A percentile compares a stretch with the other conserved stretches of the same genome.
Conservation (phyloP, 2,113 vertebrate genomes). For the Talpa occidentalis region DNA sequence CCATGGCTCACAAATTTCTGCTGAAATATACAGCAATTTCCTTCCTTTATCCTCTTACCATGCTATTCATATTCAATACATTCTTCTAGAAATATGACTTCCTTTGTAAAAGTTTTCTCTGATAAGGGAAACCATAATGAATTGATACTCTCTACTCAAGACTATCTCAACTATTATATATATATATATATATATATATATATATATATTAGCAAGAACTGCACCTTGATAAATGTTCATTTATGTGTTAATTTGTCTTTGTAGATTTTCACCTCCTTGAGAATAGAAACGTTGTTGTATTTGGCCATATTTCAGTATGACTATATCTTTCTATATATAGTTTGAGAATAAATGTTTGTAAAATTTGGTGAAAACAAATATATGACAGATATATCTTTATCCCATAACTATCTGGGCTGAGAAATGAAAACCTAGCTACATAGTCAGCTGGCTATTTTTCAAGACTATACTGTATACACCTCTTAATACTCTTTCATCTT, state of each 20-base stretch:
- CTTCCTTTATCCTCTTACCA: background rate
- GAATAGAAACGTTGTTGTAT: background rate
- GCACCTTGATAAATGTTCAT: background rate
- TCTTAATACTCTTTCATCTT: constrained; percentile 10
- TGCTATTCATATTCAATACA: background rate
- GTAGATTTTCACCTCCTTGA: background rate
- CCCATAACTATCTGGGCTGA: background rate
- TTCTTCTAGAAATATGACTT: background rate
- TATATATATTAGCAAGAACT: background rate
- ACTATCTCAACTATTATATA: background rate
- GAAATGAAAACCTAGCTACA: background rate
- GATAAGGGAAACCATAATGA: background rate
- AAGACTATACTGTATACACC: background rate
- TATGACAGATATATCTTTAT: background rate
- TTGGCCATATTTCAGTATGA: background rate
- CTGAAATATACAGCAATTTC: background rate
- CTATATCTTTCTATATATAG: background rate
- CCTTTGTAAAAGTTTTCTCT: background rate
- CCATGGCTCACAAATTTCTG: background rate
- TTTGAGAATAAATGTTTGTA: background rate
- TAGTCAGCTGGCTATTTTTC: background rate
- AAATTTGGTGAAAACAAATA: background rate
- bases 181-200: background rate
- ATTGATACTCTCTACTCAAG: background rate
- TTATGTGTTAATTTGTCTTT: background rate